These are phyloP conservation scores for Neogale vison DNA, from an alignment of 2,113 vertebrate genomes.

Conservation along the genomic window DNA sequence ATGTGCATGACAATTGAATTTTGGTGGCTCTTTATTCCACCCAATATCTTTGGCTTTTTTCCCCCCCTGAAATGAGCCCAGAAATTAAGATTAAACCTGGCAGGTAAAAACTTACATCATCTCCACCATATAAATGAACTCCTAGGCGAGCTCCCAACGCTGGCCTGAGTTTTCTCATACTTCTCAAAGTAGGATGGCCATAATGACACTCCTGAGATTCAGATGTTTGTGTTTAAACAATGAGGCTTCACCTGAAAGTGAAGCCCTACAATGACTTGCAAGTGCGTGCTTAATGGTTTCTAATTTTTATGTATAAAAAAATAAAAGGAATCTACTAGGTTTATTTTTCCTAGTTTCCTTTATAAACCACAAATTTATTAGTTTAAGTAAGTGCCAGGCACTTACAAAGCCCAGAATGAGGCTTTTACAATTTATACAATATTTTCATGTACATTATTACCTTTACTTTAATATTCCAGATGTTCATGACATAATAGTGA, in stretches of 20 bases:
- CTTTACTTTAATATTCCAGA: slow-evolving; percentile 21
- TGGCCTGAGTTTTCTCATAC: neutral
- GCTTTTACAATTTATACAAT: slow-evolving; percentile 22
- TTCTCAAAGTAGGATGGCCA: neutral
- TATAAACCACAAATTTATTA: slow-evolving; percentile 25
- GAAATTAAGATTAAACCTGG: neutral
- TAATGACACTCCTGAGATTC: neutral
- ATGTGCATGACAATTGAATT: neutral
- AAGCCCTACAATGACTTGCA: neutral
- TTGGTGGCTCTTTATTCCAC: neutral
- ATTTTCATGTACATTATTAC: neutral
- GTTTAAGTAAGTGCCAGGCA: neutral
- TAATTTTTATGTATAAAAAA: neutral
- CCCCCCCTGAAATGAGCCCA: neutral
- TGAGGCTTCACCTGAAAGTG: neutral
- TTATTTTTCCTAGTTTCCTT: neutral
- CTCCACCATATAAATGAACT: neutral
- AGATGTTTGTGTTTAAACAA: neutral
- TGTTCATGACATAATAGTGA: slow-evolving; percentile 39
- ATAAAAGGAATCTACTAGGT: neutral
- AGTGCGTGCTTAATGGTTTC: neutral
- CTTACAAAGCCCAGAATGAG: neutral
- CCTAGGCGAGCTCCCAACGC: neutral
- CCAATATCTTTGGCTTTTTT: neutral
- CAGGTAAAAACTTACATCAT: neutral